These are phyloP conservation scores for Cygnus buccinator DNA, from an alignment of 2,113 vertebrate genomes.

Conservation along the genomic window DNA sequence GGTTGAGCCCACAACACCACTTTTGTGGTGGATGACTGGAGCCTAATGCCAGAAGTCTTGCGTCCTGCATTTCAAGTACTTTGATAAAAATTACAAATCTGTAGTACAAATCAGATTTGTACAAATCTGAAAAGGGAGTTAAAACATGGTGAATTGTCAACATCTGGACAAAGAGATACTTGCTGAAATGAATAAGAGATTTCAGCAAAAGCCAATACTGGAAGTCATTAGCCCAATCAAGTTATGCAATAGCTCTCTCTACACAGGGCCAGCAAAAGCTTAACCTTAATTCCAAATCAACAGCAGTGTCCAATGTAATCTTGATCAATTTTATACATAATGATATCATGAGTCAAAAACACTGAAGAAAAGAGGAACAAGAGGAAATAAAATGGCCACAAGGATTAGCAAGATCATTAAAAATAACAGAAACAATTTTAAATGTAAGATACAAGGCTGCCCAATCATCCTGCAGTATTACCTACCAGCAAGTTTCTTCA, in stretches of 20 bases:
- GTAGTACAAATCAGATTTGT: too few relatives aligned
- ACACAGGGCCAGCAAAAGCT: not conserved
- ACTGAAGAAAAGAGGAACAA: not conserved
- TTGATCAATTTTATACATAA: not conserved
- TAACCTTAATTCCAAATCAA: not conserved
- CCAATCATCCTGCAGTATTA: not conserved
- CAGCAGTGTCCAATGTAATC: not conserved
- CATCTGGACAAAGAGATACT: not conserved
- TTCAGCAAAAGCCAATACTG: not conserved
- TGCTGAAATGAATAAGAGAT: not conserved
- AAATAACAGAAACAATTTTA: not conserved
- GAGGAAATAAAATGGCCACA: not conserved
- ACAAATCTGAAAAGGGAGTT: not conserved
- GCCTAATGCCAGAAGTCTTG: not conserved
- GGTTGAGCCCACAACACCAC: not conserved
- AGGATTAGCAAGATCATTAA: not conserved
- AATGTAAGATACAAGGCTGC: not conserved
- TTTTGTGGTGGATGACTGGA: not conserved
- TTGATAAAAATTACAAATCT: too few relatives aligned
- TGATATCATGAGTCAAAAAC: not conserved
- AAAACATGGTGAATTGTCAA: not conserved
- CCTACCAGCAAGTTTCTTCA: not conserved
- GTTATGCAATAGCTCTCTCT: not conserved
- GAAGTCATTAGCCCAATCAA: not conserved
- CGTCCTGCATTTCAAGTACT: not conserved